phyloP scores from a whole-genome alignment of 2,888 invertebrate species.

The Ceramica pisi region DNA sequence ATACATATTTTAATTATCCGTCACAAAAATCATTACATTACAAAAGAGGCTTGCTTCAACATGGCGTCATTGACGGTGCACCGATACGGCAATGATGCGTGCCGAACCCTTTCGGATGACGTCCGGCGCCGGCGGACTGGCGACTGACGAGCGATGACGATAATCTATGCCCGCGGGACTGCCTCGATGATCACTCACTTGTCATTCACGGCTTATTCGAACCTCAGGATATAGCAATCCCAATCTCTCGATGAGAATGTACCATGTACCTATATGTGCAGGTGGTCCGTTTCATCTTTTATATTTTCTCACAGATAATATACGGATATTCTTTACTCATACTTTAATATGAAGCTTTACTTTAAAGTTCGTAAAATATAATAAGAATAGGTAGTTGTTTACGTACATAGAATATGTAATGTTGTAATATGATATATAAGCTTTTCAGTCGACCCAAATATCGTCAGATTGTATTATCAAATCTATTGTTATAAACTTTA shows the following conservation, averaged over 20 bases:
- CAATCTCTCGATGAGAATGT: constrained; percentile 29
- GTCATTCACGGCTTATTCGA: constrained; percentile 59
- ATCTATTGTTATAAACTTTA: constrained; percentile 24
- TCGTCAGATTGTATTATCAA: constrained; percentile 2
- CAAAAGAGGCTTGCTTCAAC: constrained; percentile 11
- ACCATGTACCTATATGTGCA: no score
- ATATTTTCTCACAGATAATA: constrained; percentile 10
- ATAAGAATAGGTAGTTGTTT: neutral
- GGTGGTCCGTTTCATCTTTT: constrained; percentile 35
- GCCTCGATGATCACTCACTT: constrained; percentile 62
- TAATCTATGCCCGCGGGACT: constrained; percentile 67
- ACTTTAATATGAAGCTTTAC: constrained; percentile 1
- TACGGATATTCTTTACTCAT: neutral
- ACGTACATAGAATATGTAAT: neutral
- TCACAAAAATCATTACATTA: constrained; percentile 14
- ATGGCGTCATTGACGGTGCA: constrained; percentile 40
- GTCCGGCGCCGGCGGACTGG: constrained; percentile 45
- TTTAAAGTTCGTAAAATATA: neutral
- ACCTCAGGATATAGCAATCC: constrained; percentile 35
- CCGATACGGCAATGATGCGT: constrained; percentile 62
- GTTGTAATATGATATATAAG: neutral
- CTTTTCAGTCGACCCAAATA: constrained; percentile 15
- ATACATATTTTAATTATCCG: constrained; percentile 14
- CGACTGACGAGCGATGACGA: constrained; percentile 55
- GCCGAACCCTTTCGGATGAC: constrained; percentile 49